Base-by-base conservation (phyloP, 92 coral and sea anemone species). In the Siderastrea radians region DNA sequence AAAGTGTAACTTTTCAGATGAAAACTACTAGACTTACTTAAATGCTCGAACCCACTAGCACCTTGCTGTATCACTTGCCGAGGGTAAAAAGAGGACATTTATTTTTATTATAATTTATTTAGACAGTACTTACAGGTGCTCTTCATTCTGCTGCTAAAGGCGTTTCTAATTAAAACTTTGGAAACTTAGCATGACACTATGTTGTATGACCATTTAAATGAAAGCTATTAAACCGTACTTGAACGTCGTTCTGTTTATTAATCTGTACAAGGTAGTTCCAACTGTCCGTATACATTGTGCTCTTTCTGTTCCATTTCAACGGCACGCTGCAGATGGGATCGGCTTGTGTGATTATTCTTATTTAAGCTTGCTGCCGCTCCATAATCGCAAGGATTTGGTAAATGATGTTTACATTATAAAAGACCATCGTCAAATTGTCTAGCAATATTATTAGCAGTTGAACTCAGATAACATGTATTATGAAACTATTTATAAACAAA, bases 401-500 rank as follows among this genome's bases (percentile, higher is more conserved):
- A 52, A 16, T 8, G 19, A 53, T 74, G 63, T 53, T 74, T 74
- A 26, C 78, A 53, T 74, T 74, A 74, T 44, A 17, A 72, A 50
- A 10, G 48, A 13, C 48, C 49, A 52, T 74, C 64, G 78, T 57
- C 57, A 82, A 82, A 43, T 45, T 71, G 78, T 69, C 86, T 59
- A 5, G 26, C n/a, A 53, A 66, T 51, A 64, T 51, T 43, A 38
- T 80, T 50, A 67, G 49, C 72, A 11, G 60, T 61, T 51, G 6
- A 11, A 38, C 26, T 16, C 78, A 6, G 59, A 73, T 73, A 52
- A 52, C 43, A 38, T 14, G 12, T 17, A 9, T 19, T 19, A 6
- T 74, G 53, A 50, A 15, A 57, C 78, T 44, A 8, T 10, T 38
- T 51, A 74, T 50, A 53, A 74, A 74, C 78, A 10, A 2, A 2